A percentile compares a stretch with the other conserved stretches of the same genome.
phyloP scores from a whole-genome alignment of 2,797 vertebrate genomes.

The Lates japonicus region DNA sequence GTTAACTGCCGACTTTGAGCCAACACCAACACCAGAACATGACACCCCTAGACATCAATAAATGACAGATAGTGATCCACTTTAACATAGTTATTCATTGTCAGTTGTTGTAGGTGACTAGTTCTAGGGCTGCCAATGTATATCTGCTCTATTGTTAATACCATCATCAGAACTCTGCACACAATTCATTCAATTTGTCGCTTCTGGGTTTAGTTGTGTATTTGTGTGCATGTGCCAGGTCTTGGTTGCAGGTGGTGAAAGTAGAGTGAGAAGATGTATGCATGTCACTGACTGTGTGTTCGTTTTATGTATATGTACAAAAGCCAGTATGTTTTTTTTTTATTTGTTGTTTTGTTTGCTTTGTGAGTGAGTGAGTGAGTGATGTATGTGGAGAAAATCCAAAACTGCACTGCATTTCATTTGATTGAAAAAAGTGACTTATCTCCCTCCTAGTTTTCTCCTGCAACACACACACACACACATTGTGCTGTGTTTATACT shows the following conservation, averaged over 20 bases:
- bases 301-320: conserved; percentile 1
- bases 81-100: neutral
- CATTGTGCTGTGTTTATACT: conserved; percentile 39
- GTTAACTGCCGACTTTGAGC: neutral
- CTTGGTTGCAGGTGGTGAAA: conserved; percentile 22
- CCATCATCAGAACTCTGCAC: conserved; percentile 21
- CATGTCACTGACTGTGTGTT: conserved; percentile 10
- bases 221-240: neutral
- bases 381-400: neutral
- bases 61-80: neutral
- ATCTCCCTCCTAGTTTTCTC: conserved; percentile 14
- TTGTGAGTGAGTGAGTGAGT: neutral
- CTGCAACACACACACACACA: conserved; percentile 32
- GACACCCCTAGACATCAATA: neutral
- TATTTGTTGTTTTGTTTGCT: too few species aligned
- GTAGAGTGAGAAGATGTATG: conserved; percentile 10
- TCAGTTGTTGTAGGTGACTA: conserved; percentile 51
- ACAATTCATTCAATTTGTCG: neutral
- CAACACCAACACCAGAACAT: neutral
- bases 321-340: too few species aligned
- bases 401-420: neutral
- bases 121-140: conserved; percentile 19
- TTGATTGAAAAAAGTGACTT: conserved; percentile 50
- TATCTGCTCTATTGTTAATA: conserved; percentile 58
- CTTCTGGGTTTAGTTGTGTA: neutral